Percentiles rank a stretch among this genome's conserved stretches.
phyloP scores from a whole-genome alignment of 2,797 vertebrate species.

The Cossypha niveicapilla region DNA sequence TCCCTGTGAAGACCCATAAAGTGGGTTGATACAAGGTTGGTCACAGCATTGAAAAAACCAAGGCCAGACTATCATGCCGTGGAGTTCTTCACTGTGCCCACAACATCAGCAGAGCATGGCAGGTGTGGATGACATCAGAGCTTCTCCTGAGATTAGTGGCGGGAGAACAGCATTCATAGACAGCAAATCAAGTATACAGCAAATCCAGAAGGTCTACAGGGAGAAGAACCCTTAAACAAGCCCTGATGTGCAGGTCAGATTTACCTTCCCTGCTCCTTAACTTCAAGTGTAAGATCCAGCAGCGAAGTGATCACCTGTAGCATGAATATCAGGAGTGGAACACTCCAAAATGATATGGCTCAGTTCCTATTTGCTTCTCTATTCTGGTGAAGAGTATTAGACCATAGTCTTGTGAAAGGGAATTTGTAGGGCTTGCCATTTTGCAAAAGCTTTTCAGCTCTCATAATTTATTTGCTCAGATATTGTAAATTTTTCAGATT shows the following conservation, averaged over 20 bases:
- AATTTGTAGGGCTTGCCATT: neutral
- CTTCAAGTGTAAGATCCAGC: neutral
- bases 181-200: neutral
- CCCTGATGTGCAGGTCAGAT: neutral
- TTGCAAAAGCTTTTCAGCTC: neutral
- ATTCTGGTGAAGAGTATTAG: neutral
- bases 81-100: neutral
- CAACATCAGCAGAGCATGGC: neutral
- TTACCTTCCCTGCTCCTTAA: neutral
- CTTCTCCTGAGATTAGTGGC: neutral
- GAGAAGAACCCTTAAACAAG: neutral
- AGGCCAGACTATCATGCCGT: neutral
- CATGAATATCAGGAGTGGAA: accelerated
- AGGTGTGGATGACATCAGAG: neutral
- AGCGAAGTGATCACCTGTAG: neutral
- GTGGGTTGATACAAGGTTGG: neutral
- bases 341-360: accelerated
- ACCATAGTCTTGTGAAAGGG: neutral
- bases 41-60: neutral
- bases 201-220: neutral
- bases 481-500: neutral
- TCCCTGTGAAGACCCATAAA: neutral
- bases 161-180: neutral
- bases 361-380: neutral
- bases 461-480: neutral